Evolutionary conservation across 2,888 invertebrate species (phyloP), one percentile per base, ranked within the genome.

Genomic region (Napeogenes sylphis): DNA sequence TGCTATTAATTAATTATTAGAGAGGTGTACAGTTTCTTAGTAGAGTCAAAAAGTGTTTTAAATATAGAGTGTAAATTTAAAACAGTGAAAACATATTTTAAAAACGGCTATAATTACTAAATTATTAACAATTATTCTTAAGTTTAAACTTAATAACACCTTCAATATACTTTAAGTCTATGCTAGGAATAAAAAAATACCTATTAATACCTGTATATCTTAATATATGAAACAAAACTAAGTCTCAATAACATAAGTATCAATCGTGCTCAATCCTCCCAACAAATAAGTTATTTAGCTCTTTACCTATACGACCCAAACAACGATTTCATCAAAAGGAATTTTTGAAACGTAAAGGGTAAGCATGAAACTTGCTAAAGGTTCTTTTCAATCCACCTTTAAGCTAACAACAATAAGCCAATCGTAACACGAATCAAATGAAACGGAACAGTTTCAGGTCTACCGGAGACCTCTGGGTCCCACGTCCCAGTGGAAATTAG

Each of bases 391-490:
- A 77, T 76, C 79, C 73, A 83, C 82, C 85, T 86, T 79, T 83
- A 83, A 82, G 83, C 81, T 81, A 74, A 70, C 71, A 73, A 81
- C 76, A 82, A 83, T 82, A 81, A 80, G 76, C 74, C 84, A 85
- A 86, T 80, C 81, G 75, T 75, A 77, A 76, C 76, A 78, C 76
- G 77, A 76, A 84, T 81, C 82, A 82, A 90, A 85, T 87, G 87
- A 86, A 89, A 81, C 84, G 83, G 67, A 75, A 78, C 84, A 76
- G 84, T 88, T 89, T 87, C 86, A 78, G 87, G 85, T 87, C 86
- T 80, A 74, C 67, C 77, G 83, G 83, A 83, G 82, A 80, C 80
- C 78, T 77, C 83, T 82, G 78, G 73, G 73, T 8, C 30, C 30
- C 71, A 73, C 71, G 76, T 84, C 85, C 84, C 83, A 80, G 82